Conservation (phyloP, 2,888 invertebrate genomes). For the Halictus quadricinctus region DNA sequence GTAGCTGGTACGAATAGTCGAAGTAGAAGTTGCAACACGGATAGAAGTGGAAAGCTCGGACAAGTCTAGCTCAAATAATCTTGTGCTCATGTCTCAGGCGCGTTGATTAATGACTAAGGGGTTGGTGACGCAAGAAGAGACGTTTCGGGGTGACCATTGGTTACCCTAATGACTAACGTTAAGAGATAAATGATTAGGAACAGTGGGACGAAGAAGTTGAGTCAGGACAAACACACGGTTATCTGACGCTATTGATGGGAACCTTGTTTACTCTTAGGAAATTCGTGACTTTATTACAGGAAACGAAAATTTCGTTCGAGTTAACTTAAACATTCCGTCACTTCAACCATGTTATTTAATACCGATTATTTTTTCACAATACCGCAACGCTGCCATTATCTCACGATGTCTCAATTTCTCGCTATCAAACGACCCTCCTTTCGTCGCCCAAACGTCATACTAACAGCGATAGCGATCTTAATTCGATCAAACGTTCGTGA, state of each 20-base stretch:
- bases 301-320: background rate
- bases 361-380: background rate
- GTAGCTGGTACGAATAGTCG: background rate
- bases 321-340: too few species aligned
- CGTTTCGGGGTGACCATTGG: slow-evolving; percentile 1
- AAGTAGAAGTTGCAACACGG: background rate
- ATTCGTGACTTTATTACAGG: background rate
- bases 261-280: background rate
- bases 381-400: background rate
- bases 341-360: too few species aligned
- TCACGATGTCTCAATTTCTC: slow-evolving; percentile 15
- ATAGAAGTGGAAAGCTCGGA: background rate
- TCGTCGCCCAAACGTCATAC: slow-evolving; percentile 37
- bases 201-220: background rate
- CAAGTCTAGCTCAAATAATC: background rate
- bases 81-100: background rate
- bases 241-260: background rate
- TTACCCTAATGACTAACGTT: slow-evolving; percentile 7
- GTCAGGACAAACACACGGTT: background rate
- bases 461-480: slow-evolving; percentile 32
- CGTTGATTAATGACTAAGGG: background rate
- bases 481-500: slow-evolving; percentile 10
- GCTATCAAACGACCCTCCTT: slow-evolving; percentile 33
- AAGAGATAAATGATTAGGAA: slow-evolving; percentile 11
- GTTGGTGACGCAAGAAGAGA: slow-evolving; percentile 9